Evolutionary conservation across 2,797 vertebrate genomes (phyloP), one percentile per base, ranked within the genome.

Genomic region (Triplophysa bombifrons): DNA sequence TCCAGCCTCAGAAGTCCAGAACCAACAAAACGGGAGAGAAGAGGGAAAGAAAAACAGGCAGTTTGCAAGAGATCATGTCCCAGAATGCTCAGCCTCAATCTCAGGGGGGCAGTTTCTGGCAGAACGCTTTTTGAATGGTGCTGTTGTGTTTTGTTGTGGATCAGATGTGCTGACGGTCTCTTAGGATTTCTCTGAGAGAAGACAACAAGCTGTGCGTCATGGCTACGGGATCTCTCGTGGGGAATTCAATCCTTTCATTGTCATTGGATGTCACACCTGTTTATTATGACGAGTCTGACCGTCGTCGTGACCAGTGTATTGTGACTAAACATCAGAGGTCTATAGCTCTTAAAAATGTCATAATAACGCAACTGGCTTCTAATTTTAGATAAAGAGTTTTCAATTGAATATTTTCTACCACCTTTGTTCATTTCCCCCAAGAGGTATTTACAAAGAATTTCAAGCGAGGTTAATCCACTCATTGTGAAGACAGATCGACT

Each of bases 1-100:
- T 85, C 83, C 71, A 80, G 82, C 81, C 86, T 84, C 71, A 82
- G 76, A 86, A 84, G 75, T 82, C 69, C 34, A 9, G 72, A 46
- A 66, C 78, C 76, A 46, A 78, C 8, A 65, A 53, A 71, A 63
- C 2, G 67, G 72, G 56, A 74, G 74, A 74, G 85, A 83, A 80
- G 48, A 73, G 73, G 22, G 27, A 79, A 44, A 63, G 61, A 55
- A 72, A 76, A 72, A 58, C 53, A 77, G 63, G 44, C 22, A 16
- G 11, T 71, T 25, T 63, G n/a, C 19, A 16, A 74, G 64, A 61
- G 72, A 75, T 69, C 30, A 1, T 20, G 2, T 78, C 76, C 76
- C 65, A 66, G 66, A 79, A 70, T 69, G 66, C 58, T 55, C 22
- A 25, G 56, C 41, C 51, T 41, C 4, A 3, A 30, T 64, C 76